Percentiles rank a stretch among this genome's conserved stretches.
phyloP scores from a whole-genome alignment of 2,113 vertebrate genomes.

The Myxocyprinus asiaticus region DNA sequence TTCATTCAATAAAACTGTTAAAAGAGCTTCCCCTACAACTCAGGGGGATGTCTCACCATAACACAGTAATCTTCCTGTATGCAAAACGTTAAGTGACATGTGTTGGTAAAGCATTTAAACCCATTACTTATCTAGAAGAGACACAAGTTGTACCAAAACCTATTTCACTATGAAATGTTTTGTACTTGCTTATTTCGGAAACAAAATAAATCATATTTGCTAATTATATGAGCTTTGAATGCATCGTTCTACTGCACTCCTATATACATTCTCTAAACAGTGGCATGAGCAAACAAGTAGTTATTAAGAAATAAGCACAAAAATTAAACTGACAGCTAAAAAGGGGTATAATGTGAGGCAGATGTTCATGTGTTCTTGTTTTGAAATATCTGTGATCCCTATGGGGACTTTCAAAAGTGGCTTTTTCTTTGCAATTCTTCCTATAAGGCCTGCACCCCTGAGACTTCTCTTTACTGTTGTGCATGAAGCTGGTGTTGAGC shows the following conservation, averaged over 20 bases:
- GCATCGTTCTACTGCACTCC: too few species aligned
- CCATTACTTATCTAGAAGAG: slow-evolving; percentile 15
- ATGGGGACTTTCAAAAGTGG: too few species aligned
- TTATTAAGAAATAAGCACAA: neutral
- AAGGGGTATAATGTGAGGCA: neutral
- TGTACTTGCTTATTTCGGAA: slow-evolving; percentile 13
- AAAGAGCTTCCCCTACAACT: too few species aligned
- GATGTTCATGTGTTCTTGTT: slow-evolving; percentile 1
- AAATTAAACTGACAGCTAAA: neutral
- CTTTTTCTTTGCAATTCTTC: too few species aligned
- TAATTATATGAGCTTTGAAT: slow-evolving; percentile 1
- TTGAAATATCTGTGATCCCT: neutral
- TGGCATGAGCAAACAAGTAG: too few species aligned
- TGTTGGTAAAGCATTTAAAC: slow-evolving; percentile 19
- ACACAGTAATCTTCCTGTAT: slow-evolving; percentile 1
- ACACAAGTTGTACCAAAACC: neutral
- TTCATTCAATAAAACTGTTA: too few species aligned
- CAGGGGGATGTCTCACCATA: neutral
- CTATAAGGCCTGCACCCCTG: too few species aligned
- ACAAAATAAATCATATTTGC: too few species aligned
- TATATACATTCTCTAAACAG: too few species aligned
- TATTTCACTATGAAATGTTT: neutral
- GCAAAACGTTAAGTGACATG: neutral
- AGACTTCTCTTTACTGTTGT: too few species aligned
- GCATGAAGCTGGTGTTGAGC: too few species aligned